Evolutionary conservation across 35 echinoderm and acorn worm species (phyloP), one percentile per base, ranked within the genome.

Genomic region (Diadema setosum): DNA sequence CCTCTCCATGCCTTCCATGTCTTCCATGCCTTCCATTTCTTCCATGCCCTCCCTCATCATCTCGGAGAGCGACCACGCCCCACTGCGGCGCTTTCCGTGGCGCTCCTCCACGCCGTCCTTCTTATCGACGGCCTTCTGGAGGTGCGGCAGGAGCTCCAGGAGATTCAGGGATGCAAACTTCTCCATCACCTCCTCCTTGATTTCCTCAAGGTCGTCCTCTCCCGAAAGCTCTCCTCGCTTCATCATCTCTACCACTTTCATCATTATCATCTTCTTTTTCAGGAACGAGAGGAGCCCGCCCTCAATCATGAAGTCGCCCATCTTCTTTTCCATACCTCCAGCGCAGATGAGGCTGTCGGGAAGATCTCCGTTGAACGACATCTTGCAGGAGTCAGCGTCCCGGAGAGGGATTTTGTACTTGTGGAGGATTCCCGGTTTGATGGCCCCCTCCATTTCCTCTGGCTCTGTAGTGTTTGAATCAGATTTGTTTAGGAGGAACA

Each of bases 191-290:
- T 2, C 4, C 37, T 78, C 73, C 73, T 33, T 67, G 15, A 17
- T 78, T 21, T 78, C 73, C 73, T 78, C 73, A 78, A 35, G 35
- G 44, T 78, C 73, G 1, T 78, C 73, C 5, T 16, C 73, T 25
- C 73, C 73, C 40, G 44, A 41, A 33, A 78, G 29, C 7, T 78
- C 40, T 41, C 44, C 73, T 44, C 12, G 35, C 15, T 78, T n/a
- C 73, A 78, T 78, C 30, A 12, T 34, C 17, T 16, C 63, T n/a
- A 41, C 44, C 37, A 78, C 44, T 41, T 44, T 78, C 73, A 44
- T 25, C 73, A 78, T 78, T n/a, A 41, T 78, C 73, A 78, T 39
- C 40, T 43, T 78, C 73, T 78, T 78, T 41, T 78, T 78, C n/a
- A 78, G 73, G 35, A 78, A 78, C 11, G 40, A 21, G 15, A 78